Evolutionary conservation across 1,140 invertebrate species (phyloP).

Genomic region (Drosophila neocordata): DNA sequence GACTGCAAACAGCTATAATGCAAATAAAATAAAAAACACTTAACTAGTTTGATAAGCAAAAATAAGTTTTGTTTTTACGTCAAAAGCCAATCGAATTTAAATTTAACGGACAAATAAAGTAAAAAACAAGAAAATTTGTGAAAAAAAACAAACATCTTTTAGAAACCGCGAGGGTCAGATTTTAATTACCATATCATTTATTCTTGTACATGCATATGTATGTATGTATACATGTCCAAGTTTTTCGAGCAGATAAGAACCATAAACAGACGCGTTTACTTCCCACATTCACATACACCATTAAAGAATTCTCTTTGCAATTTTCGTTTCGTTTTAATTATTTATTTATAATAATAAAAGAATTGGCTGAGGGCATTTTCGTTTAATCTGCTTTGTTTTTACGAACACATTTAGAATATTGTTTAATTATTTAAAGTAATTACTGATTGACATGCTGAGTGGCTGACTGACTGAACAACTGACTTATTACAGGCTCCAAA

Average conservation of each 20-base stretch:
- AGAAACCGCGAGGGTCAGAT: background rate
- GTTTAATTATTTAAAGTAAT: conserved; percentile 65
- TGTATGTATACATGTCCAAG: too few relatives aligned
- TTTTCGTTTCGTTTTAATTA: conserved; percentile 37
- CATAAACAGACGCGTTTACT: background rate
- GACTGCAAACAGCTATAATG: too few relatives aligned
- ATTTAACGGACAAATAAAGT: background rate
- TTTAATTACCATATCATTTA: background rate
- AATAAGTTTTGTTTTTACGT: too few relatives aligned
- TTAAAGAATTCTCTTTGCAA: conserved; percentile 18
- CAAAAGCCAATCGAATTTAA: background rate
- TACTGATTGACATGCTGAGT: conserved; percentile 40
- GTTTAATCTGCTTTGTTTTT: conserved; percentile 38
- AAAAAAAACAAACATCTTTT: background rate
- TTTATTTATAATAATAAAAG: conserved; percentile 50
- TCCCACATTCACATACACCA: background rate
- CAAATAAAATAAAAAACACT: too few relatives aligned
- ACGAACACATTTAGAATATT: conserved; percentile 62
- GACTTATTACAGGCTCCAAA: conserved; percentile 41
- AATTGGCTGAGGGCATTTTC: conserved; percentile 54
- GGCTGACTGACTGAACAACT: background rate
- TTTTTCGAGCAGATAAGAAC: background rate
- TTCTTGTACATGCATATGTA: too few relatives aligned
- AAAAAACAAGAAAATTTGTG: background rate
- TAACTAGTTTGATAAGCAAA: too few relatives aligned